Conservation (phyloP, 2,797 vertebrate species). For the Chaetophractus vellerosus region DNA sequence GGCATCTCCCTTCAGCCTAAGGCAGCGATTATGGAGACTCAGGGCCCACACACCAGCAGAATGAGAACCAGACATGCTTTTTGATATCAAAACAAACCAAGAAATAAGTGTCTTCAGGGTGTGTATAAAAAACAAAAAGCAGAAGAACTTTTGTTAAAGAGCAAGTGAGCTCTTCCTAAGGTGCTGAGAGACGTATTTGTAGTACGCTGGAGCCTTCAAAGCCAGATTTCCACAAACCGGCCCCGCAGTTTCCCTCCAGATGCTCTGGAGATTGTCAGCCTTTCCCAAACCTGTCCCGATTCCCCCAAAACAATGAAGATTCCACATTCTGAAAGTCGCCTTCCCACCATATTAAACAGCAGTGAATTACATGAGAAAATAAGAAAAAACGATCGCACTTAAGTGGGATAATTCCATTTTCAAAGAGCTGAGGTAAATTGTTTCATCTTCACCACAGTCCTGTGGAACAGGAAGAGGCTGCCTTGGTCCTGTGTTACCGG, state of each 20-base stretch:
- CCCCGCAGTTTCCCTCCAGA: background rate
- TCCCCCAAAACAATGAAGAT: background rate
- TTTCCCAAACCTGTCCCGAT: background rate
- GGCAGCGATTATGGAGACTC: background rate
- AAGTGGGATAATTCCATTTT: background rate
- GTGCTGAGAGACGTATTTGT: background rate
- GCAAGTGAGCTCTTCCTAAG: background rate
- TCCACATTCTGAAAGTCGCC: constrained; percentile 39
- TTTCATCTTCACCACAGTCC: background rate
- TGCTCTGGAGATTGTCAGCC: background rate
- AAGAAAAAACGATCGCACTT: background rate
- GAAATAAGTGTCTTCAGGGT: background rate
- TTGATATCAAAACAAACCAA: background rate
- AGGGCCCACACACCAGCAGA: background rate
- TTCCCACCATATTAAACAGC: background rate
- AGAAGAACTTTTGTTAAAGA: background rate
- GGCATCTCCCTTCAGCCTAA: no score
- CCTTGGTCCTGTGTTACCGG: background rate
- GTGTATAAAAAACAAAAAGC: background rate
- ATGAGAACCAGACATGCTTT: background rate
- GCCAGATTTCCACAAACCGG: background rate
- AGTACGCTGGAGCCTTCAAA: background rate
- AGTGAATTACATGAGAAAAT: background rate
- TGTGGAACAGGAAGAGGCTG: background rate
- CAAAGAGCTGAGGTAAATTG: background rate